Conservation (phyloP, 2,797 vertebrate species). For the Octomys mimax region DNA sequence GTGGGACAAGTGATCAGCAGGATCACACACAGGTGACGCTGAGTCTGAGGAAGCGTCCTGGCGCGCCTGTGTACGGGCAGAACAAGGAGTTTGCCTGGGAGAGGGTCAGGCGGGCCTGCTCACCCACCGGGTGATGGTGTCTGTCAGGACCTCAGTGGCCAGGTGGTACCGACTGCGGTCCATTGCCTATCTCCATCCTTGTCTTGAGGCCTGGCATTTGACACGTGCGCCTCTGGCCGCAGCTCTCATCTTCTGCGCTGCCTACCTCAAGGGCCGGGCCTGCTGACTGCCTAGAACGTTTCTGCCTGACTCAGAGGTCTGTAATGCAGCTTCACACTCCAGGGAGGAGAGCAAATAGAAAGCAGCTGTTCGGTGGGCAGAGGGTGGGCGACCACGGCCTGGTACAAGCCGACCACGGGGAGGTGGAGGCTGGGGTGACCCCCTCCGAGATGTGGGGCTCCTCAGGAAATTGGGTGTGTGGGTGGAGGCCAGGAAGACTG, state of each 20-base stretch:
- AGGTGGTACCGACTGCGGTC: too few relatives aligned
- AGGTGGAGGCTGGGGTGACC: slow-evolving; percentile 58
- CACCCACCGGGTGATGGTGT: not conserved
- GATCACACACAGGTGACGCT: not conserved
- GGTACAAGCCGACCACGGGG: not conserved
- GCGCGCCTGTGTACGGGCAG: not conserved
- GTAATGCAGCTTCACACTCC: too few relatives aligned
- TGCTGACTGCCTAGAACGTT: not conserved
- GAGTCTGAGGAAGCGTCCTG: not conserved
- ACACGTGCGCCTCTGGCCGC: not conserved
- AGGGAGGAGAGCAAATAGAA: not conserved
- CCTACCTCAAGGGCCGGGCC: too few relatives aligned
- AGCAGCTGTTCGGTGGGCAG: slow-evolving; percentile 75
- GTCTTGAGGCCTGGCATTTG: not conserved
- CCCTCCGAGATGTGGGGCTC: not conserved
- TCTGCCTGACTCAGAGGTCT: not conserved
- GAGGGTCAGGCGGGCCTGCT: too few relatives aligned
- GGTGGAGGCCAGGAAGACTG: not conserved
- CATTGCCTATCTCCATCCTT: not conserved
- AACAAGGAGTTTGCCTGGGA: not conserved
- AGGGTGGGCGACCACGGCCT: not conserved
- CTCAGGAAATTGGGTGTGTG: not conserved
- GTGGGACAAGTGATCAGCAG: not conserved
- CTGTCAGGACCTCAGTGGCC: not conserved
- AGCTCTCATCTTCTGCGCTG: not conserved